These are phyloP conservation scores for Labroides dimidiatus DNA, from an alignment of 2,797 vertebrate species.

Conservation along the genomic window DNA sequence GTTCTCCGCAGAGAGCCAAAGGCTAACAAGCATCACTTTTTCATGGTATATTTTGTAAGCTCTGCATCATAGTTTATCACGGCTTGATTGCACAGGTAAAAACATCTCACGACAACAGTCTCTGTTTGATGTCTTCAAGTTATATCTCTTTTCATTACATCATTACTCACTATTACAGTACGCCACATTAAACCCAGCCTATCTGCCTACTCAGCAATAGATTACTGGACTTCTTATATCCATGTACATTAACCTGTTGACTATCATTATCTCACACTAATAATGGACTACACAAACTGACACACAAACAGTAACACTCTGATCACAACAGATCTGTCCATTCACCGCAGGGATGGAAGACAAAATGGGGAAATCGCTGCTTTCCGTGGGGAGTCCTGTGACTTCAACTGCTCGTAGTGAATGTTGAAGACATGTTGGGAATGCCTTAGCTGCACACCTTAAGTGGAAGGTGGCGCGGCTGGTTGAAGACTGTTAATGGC, in stretches of 20 bases:
- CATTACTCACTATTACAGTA: constrained; percentile 58
- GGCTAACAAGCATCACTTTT: constrained; percentile 65
- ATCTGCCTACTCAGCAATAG: constrained; percentile 61
- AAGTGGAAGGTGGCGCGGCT: constrained; percentile 29
- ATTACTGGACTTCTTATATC: constrained; percentile 62
- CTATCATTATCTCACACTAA: constrained; percentile 76
- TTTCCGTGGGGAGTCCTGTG: constrained; percentile 58
- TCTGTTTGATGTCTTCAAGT: constrained; percentile 80
- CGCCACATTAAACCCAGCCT: constrained; percentile 63
- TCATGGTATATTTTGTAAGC: constrained; percentile 58
- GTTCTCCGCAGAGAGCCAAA: constrained; percentile 55
- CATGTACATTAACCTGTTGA: constrained; percentile 58
- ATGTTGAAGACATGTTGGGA: constrained; percentile 55
- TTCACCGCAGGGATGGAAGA: constrained; percentile 71
- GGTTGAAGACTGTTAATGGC: constrained; percentile 60
- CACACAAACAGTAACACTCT: constrained; percentile 58
- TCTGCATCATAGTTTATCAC: constrained; percentile 75
- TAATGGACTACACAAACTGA: constrained; percentile 63
- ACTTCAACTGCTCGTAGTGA: constrained; percentile 52
- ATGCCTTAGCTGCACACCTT: constrained; percentile 57
- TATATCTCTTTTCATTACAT: constrained; percentile 60
- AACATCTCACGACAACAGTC: constrained; percentile 81
- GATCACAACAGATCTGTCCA: constrained; percentile 53
- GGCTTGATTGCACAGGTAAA: constrained; percentile 79
- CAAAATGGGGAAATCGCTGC: constrained; percentile 68